Base-by-base conservation (phyloP, 35 echinoderm and acorn worm genomes). In the Eucidaris tribuloides region DNA sequence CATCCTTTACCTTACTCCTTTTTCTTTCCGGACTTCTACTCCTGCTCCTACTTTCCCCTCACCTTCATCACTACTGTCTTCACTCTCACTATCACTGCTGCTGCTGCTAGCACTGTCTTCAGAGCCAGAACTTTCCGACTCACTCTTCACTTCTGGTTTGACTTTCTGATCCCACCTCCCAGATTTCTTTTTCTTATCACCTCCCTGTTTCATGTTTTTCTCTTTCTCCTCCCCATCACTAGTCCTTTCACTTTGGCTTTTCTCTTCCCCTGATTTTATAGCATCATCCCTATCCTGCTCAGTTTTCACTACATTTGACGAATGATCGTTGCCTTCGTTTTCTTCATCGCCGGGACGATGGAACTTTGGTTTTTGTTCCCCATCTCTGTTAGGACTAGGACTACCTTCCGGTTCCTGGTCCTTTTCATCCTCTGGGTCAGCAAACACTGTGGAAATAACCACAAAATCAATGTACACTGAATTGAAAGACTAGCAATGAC, bases 91-190 rank as follows among this genome's bases (percentile, higher is more conserved):
- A 41, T 72, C 33, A 25, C 66, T 74, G 40, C 29, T 23, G 22
- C 77, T 80, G 44, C 45, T 58, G 23, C 52, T 58, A 50, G 33
- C 77, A 22, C 45, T 80, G 45, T 58, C 48, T 27, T 80, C 52
- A 4, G 45, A 55, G 46, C 77, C 55, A 11, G 45, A 55, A 30
- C 77, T 58, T 25, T 31, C 52, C 17, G 68, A 42, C 44, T 80
- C 52, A 0, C 15, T 30, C 48, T 80, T 33, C 25, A 33, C 19
- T 25, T 27, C 46, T 9, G 19, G 43, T 45, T 55, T 80, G 20
- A 7, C 48, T 33, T 80, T 80, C 33, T 58, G 45, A 40, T 58
- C 77, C 52, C 77, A 50, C 77, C 77, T 80, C 11, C 77, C 45
- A 55, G 17, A 31, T 40, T 46, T 48, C 27, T 80, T 80, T 27